A percentile compares a stretch with the other conserved stretches of the same genome.
These are phyloP conservation scores for Zhengitettix transpicula DNA, from an alignment of 2,888 invertebrate genomes.

Conservation along the genomic window DNA sequence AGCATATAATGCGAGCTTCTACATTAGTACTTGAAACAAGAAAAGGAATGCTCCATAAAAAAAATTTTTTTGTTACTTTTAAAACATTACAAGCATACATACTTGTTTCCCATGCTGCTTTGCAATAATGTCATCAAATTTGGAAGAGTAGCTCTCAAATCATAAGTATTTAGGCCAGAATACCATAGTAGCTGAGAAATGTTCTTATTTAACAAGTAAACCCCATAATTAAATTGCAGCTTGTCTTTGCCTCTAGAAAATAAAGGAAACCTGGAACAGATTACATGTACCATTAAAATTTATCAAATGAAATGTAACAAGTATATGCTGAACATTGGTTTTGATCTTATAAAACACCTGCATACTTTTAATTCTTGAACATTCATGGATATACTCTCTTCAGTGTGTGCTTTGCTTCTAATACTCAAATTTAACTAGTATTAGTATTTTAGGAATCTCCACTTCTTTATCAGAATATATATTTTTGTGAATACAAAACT, in stretches of 20 bases:
- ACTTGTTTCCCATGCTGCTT: background rate
- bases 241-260: slow-evolving; percentile 63
- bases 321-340: background rate
- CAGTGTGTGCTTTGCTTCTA: too few species aligned
- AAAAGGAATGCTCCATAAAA: too few species aligned
- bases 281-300: background rate
- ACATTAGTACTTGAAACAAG: too few species aligned
- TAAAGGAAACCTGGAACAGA: slow-evolving; percentile 61
- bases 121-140: slow-evolving; percentile 49
- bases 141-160: slow-evolving; percentile 58
- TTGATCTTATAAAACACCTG: too few species aligned
- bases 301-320: background rate
- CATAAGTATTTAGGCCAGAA: slow-evolving; percentile 51
- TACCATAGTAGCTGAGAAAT: slow-evolving; percentile 77
- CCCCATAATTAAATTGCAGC: slow-evolving; percentile 71
- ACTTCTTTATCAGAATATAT: too few species aligned
- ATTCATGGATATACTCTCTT: too few species aligned
- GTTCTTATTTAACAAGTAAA: slow-evolving; percentile 85
- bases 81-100: background rate
- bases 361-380: too few species aligned
- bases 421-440: too few species aligned
- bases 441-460: background rate
- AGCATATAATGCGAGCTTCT: too few species aligned
- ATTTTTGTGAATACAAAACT: too few species aligned
- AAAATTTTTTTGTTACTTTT: background rate